Conservation (phyloP, 92 coral and sea anemone genomes). For the Heteractis magnifica region DNA sequence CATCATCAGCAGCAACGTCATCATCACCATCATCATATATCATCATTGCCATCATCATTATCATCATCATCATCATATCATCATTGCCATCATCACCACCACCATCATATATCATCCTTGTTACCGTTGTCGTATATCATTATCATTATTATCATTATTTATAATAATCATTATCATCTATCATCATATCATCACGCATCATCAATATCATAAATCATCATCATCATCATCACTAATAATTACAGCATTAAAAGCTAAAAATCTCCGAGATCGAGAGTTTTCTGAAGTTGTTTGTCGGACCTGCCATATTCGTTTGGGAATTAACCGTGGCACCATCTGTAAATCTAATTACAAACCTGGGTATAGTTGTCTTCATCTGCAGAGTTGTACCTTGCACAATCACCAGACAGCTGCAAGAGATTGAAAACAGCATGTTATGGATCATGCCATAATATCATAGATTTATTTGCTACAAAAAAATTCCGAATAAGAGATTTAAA, state of each 20-base stretch:
- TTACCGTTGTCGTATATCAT: no score
- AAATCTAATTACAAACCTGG: slow-evolving; percentile 53
- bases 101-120: background rate
- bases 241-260: background rate
- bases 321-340: background rate
- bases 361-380: slow-evolving; percentile 95
- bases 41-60: background rate
- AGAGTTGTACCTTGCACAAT: slow-evolving; percentile 76
- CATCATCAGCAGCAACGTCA: background rate
- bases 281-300: no score
- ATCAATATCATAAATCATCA: background rate
- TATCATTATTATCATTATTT: background rate
- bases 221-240: background rate
- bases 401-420: slow-evolving; percentile 66
- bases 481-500: background rate
- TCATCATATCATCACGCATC: no score
- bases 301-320: no score
- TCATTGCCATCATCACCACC: background rate
- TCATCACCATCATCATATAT: background rate
- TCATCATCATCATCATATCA: background rate
- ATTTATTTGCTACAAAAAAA: no score
- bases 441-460: background rate
- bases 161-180: background rate
- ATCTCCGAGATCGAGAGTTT: no score
- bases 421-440: background rate